A percentile compares a stretch with the other conserved stretches of the same genome.
These are phyloP conservation scores for Aix galericulata DNA, from an alignment of 2,113 vertebrate genomes.

Conservation along the genomic window DNA sequence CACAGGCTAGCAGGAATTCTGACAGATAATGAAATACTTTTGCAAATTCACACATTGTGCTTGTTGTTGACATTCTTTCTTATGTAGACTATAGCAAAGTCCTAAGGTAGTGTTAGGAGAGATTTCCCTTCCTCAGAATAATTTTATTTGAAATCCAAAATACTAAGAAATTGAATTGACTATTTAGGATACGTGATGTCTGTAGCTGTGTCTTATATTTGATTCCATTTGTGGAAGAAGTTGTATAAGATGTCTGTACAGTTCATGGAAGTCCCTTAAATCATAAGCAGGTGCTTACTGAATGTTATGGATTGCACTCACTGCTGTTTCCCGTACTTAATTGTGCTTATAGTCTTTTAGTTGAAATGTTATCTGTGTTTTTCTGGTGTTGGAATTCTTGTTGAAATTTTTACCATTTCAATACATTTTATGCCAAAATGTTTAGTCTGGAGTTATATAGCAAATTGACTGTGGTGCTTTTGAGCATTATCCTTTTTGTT, in stretches of 20 bases:
- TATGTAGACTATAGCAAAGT: fast-evolving
- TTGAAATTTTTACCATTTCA: background rate
- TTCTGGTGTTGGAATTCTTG: background rate
- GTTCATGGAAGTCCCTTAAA: background rate
- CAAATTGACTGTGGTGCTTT: background rate
- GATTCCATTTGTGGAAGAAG: background rate
- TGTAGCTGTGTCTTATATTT: background rate
- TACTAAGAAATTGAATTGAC: background rate
- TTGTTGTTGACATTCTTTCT: background rate
- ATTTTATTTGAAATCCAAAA: background rate
- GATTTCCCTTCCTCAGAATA: background rate
- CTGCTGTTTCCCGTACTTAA: background rate
- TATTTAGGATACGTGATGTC: background rate
- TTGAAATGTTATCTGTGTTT: background rate
- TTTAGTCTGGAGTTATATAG: background rate
- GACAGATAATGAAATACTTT: background rate
- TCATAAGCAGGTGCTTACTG: background rate
- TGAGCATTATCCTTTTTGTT: background rate
- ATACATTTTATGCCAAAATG: background rate
- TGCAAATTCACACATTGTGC: background rate
- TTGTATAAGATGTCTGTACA: background rate
- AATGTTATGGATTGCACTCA: background rate
- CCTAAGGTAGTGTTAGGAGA: background rate
- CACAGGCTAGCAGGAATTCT: background rate
- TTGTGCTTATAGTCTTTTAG: background rate